Conservation (phyloP, 1,140 invertebrate genomes). For the Dolichoris vasculosae region DNA sequence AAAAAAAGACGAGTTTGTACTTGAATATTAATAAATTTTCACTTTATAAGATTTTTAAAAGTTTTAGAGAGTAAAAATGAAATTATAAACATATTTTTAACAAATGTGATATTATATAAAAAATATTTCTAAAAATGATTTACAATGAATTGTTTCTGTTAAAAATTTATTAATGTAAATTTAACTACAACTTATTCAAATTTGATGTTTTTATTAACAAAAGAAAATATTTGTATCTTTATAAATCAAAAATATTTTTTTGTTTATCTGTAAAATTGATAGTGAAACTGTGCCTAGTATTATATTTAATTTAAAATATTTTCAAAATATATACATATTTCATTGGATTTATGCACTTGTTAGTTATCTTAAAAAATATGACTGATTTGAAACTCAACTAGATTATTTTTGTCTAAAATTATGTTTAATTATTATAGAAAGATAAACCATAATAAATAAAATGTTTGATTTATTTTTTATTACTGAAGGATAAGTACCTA, state of each 20-base stretch:
- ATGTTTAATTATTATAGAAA: slow-evolving; percentile 12
- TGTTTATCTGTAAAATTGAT: neutral
- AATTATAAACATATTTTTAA: slow-evolving; percentile 17
- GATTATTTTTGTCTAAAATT: slow-evolving; percentile 13
- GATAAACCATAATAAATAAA: neutral
- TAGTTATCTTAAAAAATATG: slow-evolving; percentile 29
- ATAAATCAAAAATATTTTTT: slow-evolving; percentile 13
- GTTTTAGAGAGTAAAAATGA: slow-evolving; percentile 26
- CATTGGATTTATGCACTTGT: slow-evolving; percentile 6
- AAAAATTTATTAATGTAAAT: neutral
- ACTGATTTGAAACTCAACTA: slow-evolving; percentile 15
- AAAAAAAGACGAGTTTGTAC: neutral
- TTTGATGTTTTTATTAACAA: neutral
- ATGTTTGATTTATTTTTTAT: slow-evolving; percentile 1
- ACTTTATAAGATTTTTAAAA: slow-evolving; percentile 6
- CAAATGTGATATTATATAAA: neutral
- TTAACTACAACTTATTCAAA: neutral
- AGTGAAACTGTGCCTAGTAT: neutral
- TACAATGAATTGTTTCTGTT: neutral
- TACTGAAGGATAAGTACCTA: neutral
- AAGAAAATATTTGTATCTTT: neutral
- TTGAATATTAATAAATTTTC: slow-evolving; percentile 17
- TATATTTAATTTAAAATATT: slow-evolving; percentile 25
- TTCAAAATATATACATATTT: slow-evolving; percentile 22
- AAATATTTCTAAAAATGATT: slow-evolving; percentile 22